Base-by-base conservation (phyloP, 64 coral and sea anemone genomes). In the Orbicella faveolata region DNA sequence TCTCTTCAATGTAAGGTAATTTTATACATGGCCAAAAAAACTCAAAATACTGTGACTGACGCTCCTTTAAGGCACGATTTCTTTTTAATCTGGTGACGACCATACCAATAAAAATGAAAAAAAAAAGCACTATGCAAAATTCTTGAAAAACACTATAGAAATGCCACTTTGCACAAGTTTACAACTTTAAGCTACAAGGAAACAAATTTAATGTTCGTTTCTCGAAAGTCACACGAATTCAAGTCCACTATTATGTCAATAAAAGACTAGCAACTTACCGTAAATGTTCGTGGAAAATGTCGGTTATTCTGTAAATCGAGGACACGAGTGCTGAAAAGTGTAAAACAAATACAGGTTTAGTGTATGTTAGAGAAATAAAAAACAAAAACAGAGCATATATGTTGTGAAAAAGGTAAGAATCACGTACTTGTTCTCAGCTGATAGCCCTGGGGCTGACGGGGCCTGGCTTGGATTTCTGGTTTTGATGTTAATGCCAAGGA, bases 391-490 rank as follows among this genome's bases (percentile, higher is more conserved):
- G 52, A 66, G 55, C 64, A 82, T 83, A 11, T 52, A 26, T 48
- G 4, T 48, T 48, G 44, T 48, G 5, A 41, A 52, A 17, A n/a
- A 90, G 68, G 11, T 85, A 0, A 30, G 19, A 68, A 12, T 23
- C 36, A 87, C 88, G 90, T 23, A 96, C 95, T 83, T 75, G 88
- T 81, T 83, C 95, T 90, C 17, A 96, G 61, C n/a, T 86, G 85
- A 69, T 87, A 90, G 39, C 95, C 95, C 61, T 93, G 88, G 74
- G 95, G 91, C 25, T 91, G 91, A 73, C 91, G 95, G 83, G 95
- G 91, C 37, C 91, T 93, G n/a, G 95, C 67, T 66, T 96, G 94
- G 81, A 96, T 90, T 63, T 89, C 84, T 16, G 94, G 87, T 52
- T 84, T 89, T 36, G 70, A 85, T 2, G 62, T 55, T 54, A 69